Evolutionary conservation across 2,797 vertebrate genomes (phyloP).

Genomic region (Periparus ater): DNA sequence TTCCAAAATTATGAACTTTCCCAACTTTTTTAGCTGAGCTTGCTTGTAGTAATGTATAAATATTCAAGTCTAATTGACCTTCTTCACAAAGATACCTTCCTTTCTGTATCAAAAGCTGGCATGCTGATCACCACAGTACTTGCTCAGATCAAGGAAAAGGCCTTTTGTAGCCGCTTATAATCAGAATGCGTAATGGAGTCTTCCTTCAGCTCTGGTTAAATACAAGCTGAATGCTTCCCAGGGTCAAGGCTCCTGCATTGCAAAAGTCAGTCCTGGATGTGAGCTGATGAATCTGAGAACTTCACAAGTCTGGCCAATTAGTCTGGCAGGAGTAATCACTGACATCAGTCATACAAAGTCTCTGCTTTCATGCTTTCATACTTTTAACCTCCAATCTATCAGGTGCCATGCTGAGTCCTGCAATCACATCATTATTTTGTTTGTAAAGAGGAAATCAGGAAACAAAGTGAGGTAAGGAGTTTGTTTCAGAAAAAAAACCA

Average conservation of each 20-base stretch:
- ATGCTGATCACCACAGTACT: background rate
- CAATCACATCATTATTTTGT: background rate
- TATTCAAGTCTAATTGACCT: background rate
- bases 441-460: background rate
- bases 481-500: background rate
- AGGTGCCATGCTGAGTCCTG: background rate
- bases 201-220: background rate
- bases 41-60: background rate
- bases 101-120: background rate
- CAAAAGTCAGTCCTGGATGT: background rate
- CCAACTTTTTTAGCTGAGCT: background rate
- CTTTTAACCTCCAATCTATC: background rate
- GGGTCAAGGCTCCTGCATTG: background rate
- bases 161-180: background rate
- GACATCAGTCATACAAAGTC: background rate
- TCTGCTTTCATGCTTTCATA: background rate
- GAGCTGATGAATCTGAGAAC: background rate
- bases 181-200: background rate
- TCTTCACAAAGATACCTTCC: background rate
- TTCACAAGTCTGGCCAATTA: background rate
- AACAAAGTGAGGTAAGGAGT: background rate
- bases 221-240: background rate
- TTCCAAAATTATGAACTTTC: background rate
- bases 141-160: background rate
- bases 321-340: background rate